Evolutionary conservation across 2,797 vertebrate species (phyloP), one percentile per base, ranked within the genome.

Genomic region (Bovichtus variegatus): DNA sequence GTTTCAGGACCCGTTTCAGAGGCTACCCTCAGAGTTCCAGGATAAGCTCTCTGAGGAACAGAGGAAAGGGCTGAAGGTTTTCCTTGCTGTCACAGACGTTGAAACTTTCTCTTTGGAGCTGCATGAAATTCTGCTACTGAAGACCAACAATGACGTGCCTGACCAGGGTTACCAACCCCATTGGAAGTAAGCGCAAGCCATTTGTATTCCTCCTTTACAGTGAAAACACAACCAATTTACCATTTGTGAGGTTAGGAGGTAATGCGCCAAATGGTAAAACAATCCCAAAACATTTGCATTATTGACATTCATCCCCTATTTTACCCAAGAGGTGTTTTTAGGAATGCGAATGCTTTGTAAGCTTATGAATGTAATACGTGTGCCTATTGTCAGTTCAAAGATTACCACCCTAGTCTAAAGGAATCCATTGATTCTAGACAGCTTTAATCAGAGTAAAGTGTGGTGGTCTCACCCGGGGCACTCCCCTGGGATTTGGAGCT

Each of bases 41-140:
- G 36, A 89, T 66, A 78, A 65, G 61, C 73, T 96, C 68, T 80
- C 79, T 0, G 74, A 72, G 18, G 82, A 91, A 1, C 67, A 90
- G 47, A 68, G 40, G 68, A 89, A n/a, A 18, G 76, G 51, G 0
- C 55, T 95, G 81, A 93, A 80, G 62, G 75, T 10, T 8, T 95
- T 95, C 78, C 87, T 96, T 3, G 43, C 85, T 0, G 34, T 36
- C 71, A 93, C 93, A 4, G 93, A 95, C 7, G 85, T 91, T 1
- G 87, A 93, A 5, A 7, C 64, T 8, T 94, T 96, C 51, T 44
- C 69, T 58, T 44, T 93, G 89, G 95, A 96, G 87, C 90, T 96
- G 72, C 94, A 96, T 71, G 94, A 96, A 69, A 89, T 96, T 9
- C 92, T 96, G 44, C 86, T 92, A 51, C 89, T 96, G 79, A 95